Evolutionary conservation across 2,888 invertebrate species (phyloP).

Genomic region (Xylophagus ater): DNA sequence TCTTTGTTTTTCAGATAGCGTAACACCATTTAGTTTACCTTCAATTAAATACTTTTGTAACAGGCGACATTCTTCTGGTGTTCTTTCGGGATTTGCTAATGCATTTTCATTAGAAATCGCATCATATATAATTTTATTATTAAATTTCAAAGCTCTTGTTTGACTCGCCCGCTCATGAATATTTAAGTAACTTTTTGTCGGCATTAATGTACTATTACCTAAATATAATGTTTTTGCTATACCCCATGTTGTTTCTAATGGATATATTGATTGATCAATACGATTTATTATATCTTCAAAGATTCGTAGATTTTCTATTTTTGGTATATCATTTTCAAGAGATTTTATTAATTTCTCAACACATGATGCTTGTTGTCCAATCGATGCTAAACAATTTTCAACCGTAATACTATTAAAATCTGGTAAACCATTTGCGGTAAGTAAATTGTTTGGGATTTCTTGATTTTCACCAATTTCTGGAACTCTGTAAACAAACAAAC

Average conservation of each 20-base stretch:
- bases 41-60: constrained; percentile 70
- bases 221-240: constrained; percentile 73
- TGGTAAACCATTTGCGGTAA: constrained; percentile 59
- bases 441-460: constrained; percentile 60
- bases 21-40: constrained; percentile 72
- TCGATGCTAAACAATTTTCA: constrained; percentile 73
- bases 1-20: constrained; percentile 46
- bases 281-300: constrained; percentile 61
- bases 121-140: constrained; percentile 56
- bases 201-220: constrained; percentile 68
- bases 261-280: constrained; percentile 59
- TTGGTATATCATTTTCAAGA: constrained; percentile 45
- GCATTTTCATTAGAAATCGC: constrained; percentile 38
- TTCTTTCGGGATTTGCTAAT: neutral
- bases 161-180: constrained; percentile 68
- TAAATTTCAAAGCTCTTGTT: constrained; percentile 63
- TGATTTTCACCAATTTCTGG: constrained; percentile 78
- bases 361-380: constrained; percentile 70
- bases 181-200: constrained; percentile 63
- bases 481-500: constrained; percentile 43
- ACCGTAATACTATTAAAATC: constrained; percentile 71
- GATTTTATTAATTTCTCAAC: constrained; percentile 66
- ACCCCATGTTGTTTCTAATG: constrained; percentile 77
- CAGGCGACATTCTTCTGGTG: constrained; percentile 55
- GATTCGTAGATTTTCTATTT: constrained; percentile 43